Conservation (phyloP, 2,113 vertebrate genomes). For the Dicerorhinus sumatrensis region DNA sequence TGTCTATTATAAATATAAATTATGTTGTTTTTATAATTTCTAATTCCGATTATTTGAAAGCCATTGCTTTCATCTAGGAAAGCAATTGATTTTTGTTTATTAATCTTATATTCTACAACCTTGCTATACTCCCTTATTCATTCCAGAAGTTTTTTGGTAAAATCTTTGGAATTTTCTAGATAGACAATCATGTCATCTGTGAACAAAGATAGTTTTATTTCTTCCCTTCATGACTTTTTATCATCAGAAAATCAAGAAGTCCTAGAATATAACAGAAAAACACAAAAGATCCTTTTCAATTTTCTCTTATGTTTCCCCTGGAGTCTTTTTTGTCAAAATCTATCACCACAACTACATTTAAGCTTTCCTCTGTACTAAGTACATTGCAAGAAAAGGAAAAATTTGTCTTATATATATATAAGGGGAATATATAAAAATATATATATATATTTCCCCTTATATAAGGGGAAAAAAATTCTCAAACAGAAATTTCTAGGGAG, state of each 20-base stretch:
- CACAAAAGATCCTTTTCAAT: neutral
- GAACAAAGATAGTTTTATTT: neutral
- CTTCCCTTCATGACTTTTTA: neutral
- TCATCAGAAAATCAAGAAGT: neutral
- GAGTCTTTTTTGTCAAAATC: neutral
- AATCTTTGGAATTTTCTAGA: neutral
- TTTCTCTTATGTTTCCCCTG: neutral
- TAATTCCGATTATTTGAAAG: neutral
- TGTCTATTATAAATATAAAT: neutral
- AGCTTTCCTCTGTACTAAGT: neutral
- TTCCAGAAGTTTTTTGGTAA: neutral
- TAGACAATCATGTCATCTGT: neutral
- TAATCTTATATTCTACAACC: neutral
- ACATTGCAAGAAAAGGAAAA: neutral
- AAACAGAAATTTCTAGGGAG: neutral
- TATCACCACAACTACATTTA: neutral
- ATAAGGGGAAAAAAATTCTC: neutral
- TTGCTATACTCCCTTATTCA: neutral
- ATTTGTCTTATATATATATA: neutral
- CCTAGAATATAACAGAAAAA: neutral
- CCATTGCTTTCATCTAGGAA: neutral
- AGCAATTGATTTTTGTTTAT: neutral
- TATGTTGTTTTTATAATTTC: neutral
- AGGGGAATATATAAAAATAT: too few species aligned
- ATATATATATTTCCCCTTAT: too few species aligned